A percentile compares a stretch with the other conserved stretches of the same genome.
phyloP scores from a whole-genome alignment of 2,797 vertebrate genomes.

The Emydoidea blandingii region DNA sequence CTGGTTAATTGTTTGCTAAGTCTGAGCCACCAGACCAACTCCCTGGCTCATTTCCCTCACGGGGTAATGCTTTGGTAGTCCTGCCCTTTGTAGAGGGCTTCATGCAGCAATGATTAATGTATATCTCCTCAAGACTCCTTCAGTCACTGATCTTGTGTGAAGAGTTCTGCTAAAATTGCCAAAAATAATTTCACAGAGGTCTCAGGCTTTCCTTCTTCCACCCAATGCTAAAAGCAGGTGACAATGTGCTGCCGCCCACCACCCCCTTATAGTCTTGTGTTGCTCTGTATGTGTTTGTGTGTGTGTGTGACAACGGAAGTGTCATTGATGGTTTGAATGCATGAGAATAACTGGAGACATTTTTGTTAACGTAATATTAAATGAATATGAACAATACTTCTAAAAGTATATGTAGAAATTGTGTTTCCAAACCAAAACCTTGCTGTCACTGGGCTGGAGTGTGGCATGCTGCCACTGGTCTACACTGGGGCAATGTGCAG shows the following conservation, averaged over 20 bases:
- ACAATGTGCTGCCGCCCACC: not conserved
- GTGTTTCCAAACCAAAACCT: not conserved
- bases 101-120: not conserved
- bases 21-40: constrained; percentile 5
- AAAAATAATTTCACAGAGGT: not conserved
- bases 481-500: not conserved
- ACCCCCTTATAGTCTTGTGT: not conserved
- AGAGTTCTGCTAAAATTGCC: not conserved
- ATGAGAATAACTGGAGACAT: not conserved
- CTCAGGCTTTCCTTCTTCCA: not conserved
- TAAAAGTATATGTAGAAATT: not conserved
- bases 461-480: not conserved
- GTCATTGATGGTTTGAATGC: not conserved
- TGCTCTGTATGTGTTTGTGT: not conserved
- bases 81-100: not conserved
- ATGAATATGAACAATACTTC: not conserved
- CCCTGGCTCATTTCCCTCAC: constrained; percentile 2
- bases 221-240: not conserved
- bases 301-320: not conserved
- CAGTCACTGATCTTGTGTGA: not conserved
- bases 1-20: constrained; percentile 20
- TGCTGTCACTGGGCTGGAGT: not conserved
- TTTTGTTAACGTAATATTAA: not conserved
- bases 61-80: not conserved
- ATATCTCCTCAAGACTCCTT: not conserved